Evolutionary conservation across 2,888 invertebrate genomes (phyloP).

Genomic region (Phytoseiulus persimilis): DNA sequence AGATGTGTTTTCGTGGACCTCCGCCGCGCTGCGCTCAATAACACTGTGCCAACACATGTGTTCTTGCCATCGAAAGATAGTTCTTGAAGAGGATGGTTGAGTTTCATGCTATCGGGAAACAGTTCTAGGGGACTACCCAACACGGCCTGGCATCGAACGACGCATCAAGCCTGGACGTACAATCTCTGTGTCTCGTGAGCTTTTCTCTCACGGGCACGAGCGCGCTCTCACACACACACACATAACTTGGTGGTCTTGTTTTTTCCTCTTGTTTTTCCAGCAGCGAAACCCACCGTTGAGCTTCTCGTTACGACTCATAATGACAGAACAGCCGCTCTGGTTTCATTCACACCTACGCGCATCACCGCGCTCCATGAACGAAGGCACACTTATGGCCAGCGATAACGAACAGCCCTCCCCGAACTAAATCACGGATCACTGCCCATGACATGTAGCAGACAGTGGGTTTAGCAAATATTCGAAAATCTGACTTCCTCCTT

Average conservation of each 20-base stretch:
- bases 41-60: background rate
- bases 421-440: background rate
- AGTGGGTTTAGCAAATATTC: background rate
- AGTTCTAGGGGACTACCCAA: background rate
- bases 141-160: background rate
- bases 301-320: conserved; percentile 5
- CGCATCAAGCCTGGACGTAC: background rate
- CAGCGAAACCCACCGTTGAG: background rate
- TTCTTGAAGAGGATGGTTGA: background rate
- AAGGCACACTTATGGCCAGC: background rate
- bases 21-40: background rate
- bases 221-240: background rate
- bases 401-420: background rate
- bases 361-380: background rate
- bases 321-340: background rate
- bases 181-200: background rate
- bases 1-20: background rate
- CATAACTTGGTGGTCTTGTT: background rate
- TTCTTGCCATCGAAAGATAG: background rate
- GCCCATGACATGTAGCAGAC: background rate
- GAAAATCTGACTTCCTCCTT: background rate
- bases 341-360: conserved; percentile 5
- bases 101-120: background rate
- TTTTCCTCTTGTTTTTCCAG: background rate
- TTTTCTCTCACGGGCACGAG: too few species aligned